Base-by-base conservation (phyloP, 37 sponge, comb jelly and placozoan genomes). In the Chondrilla cf. caribensis region DNA sequence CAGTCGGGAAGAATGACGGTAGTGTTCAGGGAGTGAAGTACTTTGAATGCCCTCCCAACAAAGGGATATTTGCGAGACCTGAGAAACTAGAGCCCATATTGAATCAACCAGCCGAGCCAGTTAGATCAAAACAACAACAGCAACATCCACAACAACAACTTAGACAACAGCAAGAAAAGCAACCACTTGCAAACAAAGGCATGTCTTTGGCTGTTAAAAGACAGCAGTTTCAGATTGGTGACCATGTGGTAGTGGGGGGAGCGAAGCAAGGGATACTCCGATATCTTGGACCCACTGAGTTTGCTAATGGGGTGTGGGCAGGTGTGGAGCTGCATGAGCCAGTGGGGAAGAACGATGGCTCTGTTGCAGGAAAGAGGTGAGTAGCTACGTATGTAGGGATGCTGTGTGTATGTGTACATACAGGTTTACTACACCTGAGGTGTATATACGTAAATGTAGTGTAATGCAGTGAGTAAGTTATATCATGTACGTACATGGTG, bases 1-100 rank as follows among this genome's bases (percentile, higher is more conserved):
- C 79, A 4, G 80, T 86, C 11, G 98, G 98, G 5, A 97, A 97
- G 84, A 97, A 97, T 81, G 87, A 97, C 83, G 98, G 98, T 2
- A 55, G 60, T n/a, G 95, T 97, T 22, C 78, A 88, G 36, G 98
- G 95, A 18, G 90, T 89, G 35, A 62, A 82, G 66, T 97, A 97
- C 65, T 97, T 97, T 67, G 40, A 88, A 64, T 95, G 98, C 77
- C 83, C 81, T 51, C 90, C 93, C 1, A 88, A 87, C 42, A 76
- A 85, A 51, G 98, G 98, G 15, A 77, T 97, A 2, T 97, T 97
- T 88, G 81, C 93, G 11, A 86, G 79, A 80, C 90, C 94, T 11
- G 90, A 96, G 59, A 96, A 96, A 58, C 67, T 95, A 15, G 41
- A 73, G 18, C 59, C 24, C 9, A 2, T 38, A 18, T 15, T 2